Evolutionary conservation across 2,888 invertebrate species (phyloP).

Genomic region (Branchipolynoe longqiensis): DNA sequence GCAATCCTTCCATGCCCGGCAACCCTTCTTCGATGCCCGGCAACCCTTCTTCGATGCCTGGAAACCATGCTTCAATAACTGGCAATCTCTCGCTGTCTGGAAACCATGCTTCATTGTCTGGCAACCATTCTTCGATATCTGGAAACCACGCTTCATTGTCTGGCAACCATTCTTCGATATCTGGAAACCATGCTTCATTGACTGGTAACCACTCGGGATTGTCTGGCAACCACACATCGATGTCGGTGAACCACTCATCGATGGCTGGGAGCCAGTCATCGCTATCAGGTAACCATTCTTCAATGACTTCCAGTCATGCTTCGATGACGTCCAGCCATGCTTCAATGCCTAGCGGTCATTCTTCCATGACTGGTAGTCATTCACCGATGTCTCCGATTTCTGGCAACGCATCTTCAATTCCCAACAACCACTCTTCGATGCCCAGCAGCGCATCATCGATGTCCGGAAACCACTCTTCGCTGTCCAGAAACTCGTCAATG

Average conservation of each 20-base stretch:
- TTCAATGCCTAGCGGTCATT: not conserved
- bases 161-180: not conserved
- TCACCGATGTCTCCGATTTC: no score
- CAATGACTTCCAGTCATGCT: not conserved
- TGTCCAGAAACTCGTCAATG: slow-evolving; percentile 7
- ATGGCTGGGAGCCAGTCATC: not conserved
- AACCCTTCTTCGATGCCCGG: slow-evolving; percentile 1
- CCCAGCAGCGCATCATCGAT: not conserved
- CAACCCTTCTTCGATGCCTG: not conserved
- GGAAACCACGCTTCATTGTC: not conserved
- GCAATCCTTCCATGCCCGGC: not conserved
- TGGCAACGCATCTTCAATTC: no score
- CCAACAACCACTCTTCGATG: not conserved
- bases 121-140: no score
- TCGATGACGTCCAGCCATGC: not conserved
- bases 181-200: not conserved
- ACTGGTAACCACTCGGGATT: not conserved
- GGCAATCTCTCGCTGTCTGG: not conserved
- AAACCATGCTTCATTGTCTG: not conserved
- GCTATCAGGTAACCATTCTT: no score
- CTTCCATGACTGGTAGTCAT: not conserved
- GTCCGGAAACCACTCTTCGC: not conserved
- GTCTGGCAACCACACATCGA: no score
- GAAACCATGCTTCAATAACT: not conserved
- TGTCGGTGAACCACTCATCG: not conserved